A percentile compares a stretch with the other conserved stretches of the same genome.
These are phyloP conservation scores for Heteromurus nitidus DNA, from an alignment of 2,888 invertebrate species.

Conservation along the genomic window DNA sequence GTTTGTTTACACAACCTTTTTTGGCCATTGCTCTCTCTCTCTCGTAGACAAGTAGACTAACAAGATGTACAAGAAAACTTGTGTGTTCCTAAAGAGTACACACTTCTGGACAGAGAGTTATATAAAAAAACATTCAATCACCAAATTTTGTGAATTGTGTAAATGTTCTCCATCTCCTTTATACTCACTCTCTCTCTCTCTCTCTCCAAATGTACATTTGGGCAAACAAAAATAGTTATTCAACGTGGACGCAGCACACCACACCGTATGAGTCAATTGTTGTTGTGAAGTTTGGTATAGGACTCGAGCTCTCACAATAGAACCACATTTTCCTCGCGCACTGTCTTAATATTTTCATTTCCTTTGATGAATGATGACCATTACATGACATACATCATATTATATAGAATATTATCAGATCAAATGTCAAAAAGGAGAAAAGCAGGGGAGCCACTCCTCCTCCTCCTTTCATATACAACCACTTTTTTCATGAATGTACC, in stretches of 20 bases:
- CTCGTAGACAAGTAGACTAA: no score
- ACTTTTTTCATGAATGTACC: neutral
- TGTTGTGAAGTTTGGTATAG: no score
- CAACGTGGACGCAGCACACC: neutral
- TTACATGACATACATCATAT: constrained; percentile 21
- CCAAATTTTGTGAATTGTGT: no score
- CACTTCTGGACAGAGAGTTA: no score
- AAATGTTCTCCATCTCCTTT: neutral
- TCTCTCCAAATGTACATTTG: neutral
- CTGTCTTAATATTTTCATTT: constrained; percentile 15
- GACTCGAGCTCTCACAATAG: no score
- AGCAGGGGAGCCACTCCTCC: constrained; percentile 21
- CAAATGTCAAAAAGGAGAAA: constrained; percentile 26
- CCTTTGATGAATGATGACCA: constrained; percentile 29
- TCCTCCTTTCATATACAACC: neutral
- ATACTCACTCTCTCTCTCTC: neutral
- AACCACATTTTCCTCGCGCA: no score
- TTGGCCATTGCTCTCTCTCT: neutral
- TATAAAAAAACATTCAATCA: no score
- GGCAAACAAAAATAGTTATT: neutral
- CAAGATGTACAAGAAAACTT: no score
- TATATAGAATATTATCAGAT: constrained; percentile 41
- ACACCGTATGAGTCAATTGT: neutral
- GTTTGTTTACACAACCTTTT: neutral
- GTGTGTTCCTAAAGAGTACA: no score